Base-by-base conservation (phyloP, 2,888 invertebrate species). In the Sthenelais limicola region DNA sequence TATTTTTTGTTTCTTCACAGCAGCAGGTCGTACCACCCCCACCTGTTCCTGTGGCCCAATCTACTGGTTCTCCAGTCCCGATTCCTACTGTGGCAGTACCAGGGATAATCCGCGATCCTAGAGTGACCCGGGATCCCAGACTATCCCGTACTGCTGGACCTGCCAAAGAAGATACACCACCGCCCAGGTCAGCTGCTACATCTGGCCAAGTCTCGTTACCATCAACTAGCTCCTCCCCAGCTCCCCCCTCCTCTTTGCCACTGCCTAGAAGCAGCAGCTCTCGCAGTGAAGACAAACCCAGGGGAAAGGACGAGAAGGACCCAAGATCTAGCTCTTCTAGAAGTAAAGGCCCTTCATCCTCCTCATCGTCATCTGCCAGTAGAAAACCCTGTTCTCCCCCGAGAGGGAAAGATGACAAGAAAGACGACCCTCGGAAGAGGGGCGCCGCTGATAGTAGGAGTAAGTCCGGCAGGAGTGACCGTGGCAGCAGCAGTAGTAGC, bases 101-200 rank as follows among this genome's bases (percentile, higher is more conserved):
- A 43, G 62, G 62, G 3, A 62, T 62, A 24, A 21, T 62, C 12
- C 62, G 62, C 2, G 62, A 62, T 26, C 62, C 62, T 1, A 35
- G 62, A 1, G 9, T 12, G n/a, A 28, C 38, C 7, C 52, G 78
- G 21, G 77, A 77, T 43, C 77, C 78, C 9, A 72, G 77, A 18
- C 56, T 77, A 28, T 49, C 73, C 5, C 51, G 78, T 12, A 35
- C 62, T 3, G 24, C 62, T 28, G 43, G 26, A 26, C 38, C 35
- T 7, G 1, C 35, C 2, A 3, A 15, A 2, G 32, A 32, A 24
- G 52, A 26, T 28, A 30, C 52, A 15, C 56, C 56, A n/a, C 18
- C n/a, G 56, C 32, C 26, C n/a, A n/a, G n/a, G n/a, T n/a, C n/a
- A n/a, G n/a, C n/a, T n/a, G n/a, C n/a, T n/a, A n/a, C n/a, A n/a